These are phyloP conservation scores for Phalacrocorax aristotelis DNA, from an alignment of 2,113 vertebrate species.

Conservation along the genomic window DNA sequence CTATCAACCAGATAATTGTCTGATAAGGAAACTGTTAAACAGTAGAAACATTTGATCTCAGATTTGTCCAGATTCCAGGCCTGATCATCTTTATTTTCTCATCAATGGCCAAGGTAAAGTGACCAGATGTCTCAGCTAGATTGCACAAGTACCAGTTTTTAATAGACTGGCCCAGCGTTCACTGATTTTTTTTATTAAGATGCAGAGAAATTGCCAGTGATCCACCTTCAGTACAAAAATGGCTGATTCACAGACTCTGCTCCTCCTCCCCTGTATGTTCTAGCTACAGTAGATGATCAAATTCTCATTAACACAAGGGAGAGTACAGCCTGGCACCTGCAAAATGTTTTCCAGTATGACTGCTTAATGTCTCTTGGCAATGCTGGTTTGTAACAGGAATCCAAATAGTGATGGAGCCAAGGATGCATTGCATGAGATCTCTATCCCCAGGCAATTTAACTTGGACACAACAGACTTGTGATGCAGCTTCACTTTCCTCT, in stretches of 20 bases:
- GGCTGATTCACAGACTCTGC: neutral
- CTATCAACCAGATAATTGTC: neutral
- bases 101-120: neutral
- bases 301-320: conserved; percentile 57
- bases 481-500: neutral
- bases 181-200: neutral
- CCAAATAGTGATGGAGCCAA: conserved; percentile 50
- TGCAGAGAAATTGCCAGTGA: neutral
- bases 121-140: conserved; percentile 56
- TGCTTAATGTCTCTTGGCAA: conserved; percentile 65
- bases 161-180: conserved; percentile 3
- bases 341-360: conserved; percentile 62
- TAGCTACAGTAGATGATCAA: conserved; percentile 56
- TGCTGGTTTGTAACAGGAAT: conserved; percentile 12
- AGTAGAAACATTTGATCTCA: neutral
- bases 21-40: neutral
- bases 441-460: conserved; percentile 41
- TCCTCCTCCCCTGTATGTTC: conserved; percentile 17
- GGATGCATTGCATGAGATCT: conserved; percentile 29
- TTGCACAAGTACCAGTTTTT: conserved; percentile 11
- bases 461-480: neutral
- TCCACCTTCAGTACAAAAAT: neutral
- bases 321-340: conserved; percentile 61
- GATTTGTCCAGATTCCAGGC: conserved; percentile 1
- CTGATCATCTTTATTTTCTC: neutral